Conservation (phyloP, 92 coral and sea anemone species). For the Pocillopora grandis region DNA sequence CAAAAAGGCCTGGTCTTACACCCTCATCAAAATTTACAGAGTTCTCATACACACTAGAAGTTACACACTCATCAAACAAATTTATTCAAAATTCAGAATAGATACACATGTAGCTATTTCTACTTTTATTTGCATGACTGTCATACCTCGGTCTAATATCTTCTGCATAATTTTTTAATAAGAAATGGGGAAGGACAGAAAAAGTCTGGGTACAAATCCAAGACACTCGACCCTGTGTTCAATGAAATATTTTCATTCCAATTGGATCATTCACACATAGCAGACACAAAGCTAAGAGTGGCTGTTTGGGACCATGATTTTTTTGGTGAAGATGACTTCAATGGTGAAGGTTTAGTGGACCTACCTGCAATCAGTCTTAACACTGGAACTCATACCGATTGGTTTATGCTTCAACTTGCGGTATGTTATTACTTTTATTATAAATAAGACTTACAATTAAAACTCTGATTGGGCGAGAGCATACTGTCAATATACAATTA, state of each 20-base stretch:
- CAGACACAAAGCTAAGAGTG: constrained; percentile 75
- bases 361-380: constrained; percentile 71
- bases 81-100: not conserved
- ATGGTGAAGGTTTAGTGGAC: constrained; percentile 90
- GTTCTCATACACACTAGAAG: too few relatives aligned
- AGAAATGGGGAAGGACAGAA: constrained; percentile 78
- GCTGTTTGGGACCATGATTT: constrained; percentile 93
- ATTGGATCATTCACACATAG: constrained; percentile 67
- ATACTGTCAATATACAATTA: too few relatives aligned
- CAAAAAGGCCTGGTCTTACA: too few relatives aligned
- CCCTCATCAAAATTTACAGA: too few relatives aligned
- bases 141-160: too few relatives aligned
- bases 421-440: constrained; percentile 26
- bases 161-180: not conserved
- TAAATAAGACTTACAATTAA: not conserved
- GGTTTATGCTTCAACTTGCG: constrained; percentile 96
- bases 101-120: not conserved
- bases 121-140: too few relatives aligned
- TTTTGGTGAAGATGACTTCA: constrained; percentile 97
- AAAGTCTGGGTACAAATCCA: constrained; percentile 83
- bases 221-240: constrained; percentile 90
- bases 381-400: constrained; percentile 78
- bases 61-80: too few relatives aligned
- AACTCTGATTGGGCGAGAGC: too few relatives aligned
- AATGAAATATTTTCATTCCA: constrained; percentile 90